Evolutionary conservation across 2,797 vertebrate genomes (phyloP), one percentile per base, ranked within the genome.

Genomic region (Salmo trutta): DNA sequence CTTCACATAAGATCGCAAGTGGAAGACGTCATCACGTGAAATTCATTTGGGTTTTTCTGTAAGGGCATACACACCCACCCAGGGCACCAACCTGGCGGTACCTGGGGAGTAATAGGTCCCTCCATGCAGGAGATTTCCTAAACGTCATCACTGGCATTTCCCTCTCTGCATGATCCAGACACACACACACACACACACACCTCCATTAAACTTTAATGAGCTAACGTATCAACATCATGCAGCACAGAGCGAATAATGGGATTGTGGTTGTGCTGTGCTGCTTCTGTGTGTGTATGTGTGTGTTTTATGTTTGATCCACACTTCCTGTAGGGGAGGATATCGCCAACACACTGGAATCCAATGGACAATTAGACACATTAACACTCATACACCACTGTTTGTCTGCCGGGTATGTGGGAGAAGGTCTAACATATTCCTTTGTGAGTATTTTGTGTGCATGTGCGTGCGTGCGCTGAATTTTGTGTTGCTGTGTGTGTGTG

Each of bases 101-200:
- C 33, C 17, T 51, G 68, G 68, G 14, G 68, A 36, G 33, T 1
- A 14, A n/a, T 41, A 51, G 36, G 19, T 47, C 27, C 52, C 71
- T 73, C 71, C 2, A 54, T 15, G 5, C 71, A 89, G 90, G 88
- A 82, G 74, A 86, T 90, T 90, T 90, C 91, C 91, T 87, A 64
- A 75, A 80, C 86, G 86, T 91, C 90, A 88, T 41, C 47, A 14
- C 81, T 92, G 89, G 84, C 92, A 91, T 93, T 94, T 90, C 84
- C 75, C 82, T 81, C 85, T 65, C 87, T 66, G 73, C 87, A 82
- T 1, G 87, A 81, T 82, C 56, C 82, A 76, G 71, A 80, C 82
- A 41, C 78, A 62, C 70, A 59, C 77, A 79, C 74, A 70, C 21
- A 36, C 5, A 33, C 33, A 36, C 33, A 7, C 1, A 33, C 31